Base-by-base conservation (phyloP, 92 coral and sea anemone genomes). In the Galaxea fascicularis region DNA sequence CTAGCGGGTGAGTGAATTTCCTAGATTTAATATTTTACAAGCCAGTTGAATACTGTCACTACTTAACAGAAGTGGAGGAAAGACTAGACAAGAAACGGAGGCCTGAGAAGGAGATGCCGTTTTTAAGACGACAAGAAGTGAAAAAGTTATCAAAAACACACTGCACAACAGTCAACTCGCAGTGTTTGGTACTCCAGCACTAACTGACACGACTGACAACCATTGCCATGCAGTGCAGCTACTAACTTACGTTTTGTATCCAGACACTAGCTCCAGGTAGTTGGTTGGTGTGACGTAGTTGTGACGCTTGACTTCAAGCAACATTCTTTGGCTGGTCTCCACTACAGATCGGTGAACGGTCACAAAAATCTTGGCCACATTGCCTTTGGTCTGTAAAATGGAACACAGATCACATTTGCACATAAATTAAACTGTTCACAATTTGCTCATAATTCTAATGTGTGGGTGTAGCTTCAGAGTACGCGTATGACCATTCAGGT, bases 271-370 rank as follows among this genome's bases (percentile, higher is more conserved):
- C 82, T 96, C 99, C 77, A 96, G 85, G 82, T 96, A 96, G 90
- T 96, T 96, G 49, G 99, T 96, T 22, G 99, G 99, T 16, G 99
- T 96, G 80, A 96, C 99, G 82, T 96, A 96, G 87, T 96, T 96
- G 77, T 96, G 94, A 22, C 99, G 89, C 82, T 94, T 96, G 49
- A 96, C 93, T 73, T 96, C 99, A 62, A 96, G 35, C 62, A 94
- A 52, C 99, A 96, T 96, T 53, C 95, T 82, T 56, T 66, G 84
- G 47, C 97, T 94, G 79, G 92, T 93, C 57, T 96, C 93, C 82
- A 96, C 99, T 16, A 96, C 99, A 4, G 99, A 96, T 10, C 95
- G 94, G 87, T 96, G 99, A 26, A 95, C 98, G 10, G 89, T 92
- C 26, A 96, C 98, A 46, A 96, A 96, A 47, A 96, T 95, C 74